Evolutionary conservation across 2,888 invertebrate genomes (phyloP).

Genomic region (Agrilus biguttatus): DNA sequence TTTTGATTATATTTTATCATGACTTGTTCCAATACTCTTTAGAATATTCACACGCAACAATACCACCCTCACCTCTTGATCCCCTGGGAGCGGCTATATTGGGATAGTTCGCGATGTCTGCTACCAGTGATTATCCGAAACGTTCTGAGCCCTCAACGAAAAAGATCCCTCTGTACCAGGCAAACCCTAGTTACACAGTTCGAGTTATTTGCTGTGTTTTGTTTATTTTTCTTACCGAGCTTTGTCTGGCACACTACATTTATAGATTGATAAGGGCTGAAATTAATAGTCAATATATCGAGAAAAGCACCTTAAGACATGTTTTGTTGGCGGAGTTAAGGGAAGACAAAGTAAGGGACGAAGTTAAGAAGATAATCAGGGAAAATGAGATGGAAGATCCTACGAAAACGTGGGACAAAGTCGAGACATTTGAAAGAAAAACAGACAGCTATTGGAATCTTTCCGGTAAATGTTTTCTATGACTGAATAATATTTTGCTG

Average conservation of each 20-base stretch:
- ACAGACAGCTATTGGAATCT: too few species aligned
- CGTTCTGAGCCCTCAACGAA: constrained; percentile 6
- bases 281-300: constrained; percentile 24
- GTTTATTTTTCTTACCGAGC: constrained; percentile 28
- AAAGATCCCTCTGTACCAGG: constrained; percentile 11
- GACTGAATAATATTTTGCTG: too few species aligned
- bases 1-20: too few species aligned
- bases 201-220: constrained; percentile 28
- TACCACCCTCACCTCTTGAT: too few species aligned
- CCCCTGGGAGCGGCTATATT: constrained; percentile 5
- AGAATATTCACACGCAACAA: too few species aligned
- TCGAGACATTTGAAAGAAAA: background rate
- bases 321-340: constrained; percentile 21
- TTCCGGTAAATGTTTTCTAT: too few species aligned
- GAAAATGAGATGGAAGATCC: constrained; percentile 11
- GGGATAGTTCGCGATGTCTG: constrained; percentile 7
- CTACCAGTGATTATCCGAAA: constrained; percentile 9
- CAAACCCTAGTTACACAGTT: constrained; percentile 27
- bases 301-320: constrained; percentile 21
- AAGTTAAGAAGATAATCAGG: constrained; percentile 20
- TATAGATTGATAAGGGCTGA: constrained; percentile 28
- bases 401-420: constrained; percentile 3
- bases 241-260: constrained; percentile 28
- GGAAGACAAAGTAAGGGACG: constrained; percentile 18
- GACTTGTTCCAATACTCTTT: too few species aligned